Conservation (phyloP, 2,113 vertebrate genomes). For the Acrocephalus arundinaceus region DNA sequence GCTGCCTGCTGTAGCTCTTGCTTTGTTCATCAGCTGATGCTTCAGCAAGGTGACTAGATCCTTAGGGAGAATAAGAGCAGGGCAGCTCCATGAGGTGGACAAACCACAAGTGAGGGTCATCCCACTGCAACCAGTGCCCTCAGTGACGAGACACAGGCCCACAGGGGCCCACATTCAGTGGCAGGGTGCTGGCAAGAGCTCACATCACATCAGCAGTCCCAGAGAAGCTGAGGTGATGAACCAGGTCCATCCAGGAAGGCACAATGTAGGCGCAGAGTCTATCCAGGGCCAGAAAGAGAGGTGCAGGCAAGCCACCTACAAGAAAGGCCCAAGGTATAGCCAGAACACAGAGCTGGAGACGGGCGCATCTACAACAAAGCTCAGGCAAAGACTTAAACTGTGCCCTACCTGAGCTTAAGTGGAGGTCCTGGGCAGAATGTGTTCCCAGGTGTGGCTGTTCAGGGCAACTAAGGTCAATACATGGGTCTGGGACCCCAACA, state of each 20-base stretch:
- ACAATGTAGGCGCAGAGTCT: not conserved
- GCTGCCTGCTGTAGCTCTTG: not conserved
- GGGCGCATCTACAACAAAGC: accelerated
- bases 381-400: not conserved
- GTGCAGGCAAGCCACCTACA: not conserved
- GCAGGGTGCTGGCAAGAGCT: not conserved
- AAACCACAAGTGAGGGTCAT: not conserved
- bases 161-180: accelerated
- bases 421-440: not conserved
- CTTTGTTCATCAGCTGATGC: not conserved
- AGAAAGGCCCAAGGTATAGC: not conserved
- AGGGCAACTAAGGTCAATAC: not conserved
- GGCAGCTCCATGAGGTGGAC: not conserved
- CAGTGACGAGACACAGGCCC: accelerated
- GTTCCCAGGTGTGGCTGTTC: not conserved
- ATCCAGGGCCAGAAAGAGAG: not conserved
- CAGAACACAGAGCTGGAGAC: not conserved
- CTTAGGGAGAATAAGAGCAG: not conserved
- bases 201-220: not conserved
- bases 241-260: not conserved
- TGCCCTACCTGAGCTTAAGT: not conserved
- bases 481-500: not conserved
- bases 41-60: not conserved
- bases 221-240: not conserved
- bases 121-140: not conserved